Evolutionary conservation across 1,140 invertebrate species (phyloP), one percentile per base, ranked within the genome.

Genomic region (Drosophila bocqueti): DNA sequence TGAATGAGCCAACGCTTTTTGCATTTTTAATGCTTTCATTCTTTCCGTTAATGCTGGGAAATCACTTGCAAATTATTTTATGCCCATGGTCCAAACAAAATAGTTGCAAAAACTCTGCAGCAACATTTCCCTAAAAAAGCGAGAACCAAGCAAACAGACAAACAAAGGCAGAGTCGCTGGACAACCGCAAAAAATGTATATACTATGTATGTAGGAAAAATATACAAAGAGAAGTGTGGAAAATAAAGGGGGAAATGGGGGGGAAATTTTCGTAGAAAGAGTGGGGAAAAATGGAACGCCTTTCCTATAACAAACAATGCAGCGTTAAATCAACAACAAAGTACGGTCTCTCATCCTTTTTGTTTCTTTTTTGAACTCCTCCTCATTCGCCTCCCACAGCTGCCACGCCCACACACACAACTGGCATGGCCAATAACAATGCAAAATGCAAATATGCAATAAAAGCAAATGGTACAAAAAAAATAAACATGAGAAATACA

Each of bases 361-460:
- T n/a, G 13, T 26, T 66, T 38, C 29, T 21, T 24, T n/a, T 43
- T 45, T 26, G 11, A 46, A 29, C 50, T 46, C 49, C 60, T 49
- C 18, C 57, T 45, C 21, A 15, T 8, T 15, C 1, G 10, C 54
- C 58, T 24, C 49, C 60, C 71, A 63, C 46, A 59, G 45, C 52
- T 57, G 54, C 54, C 54, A 57, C 54, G 54, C 54, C 54, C 38
- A 34, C 52, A 15, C 50, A 61, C 40, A 40, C 42, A 43, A 57
- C 54, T 69, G 52, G 45, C 49, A 69, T 43, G 73, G 85, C 84
- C 84, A 89, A 87, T 87, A 87, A 87, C 84, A 87, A 87, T 87
- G 85, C 81, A 79, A 86, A 86, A 87, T 87, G 77, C 84, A 89
- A 89, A 89, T 83, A 87, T 81, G 69, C 77, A 87, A 87, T 80